These are phyloP conservation scores for Mesocricetus auratus DNA, from an alignment of 2,113 vertebrate genomes.

Conservation along the genomic window DNA sequence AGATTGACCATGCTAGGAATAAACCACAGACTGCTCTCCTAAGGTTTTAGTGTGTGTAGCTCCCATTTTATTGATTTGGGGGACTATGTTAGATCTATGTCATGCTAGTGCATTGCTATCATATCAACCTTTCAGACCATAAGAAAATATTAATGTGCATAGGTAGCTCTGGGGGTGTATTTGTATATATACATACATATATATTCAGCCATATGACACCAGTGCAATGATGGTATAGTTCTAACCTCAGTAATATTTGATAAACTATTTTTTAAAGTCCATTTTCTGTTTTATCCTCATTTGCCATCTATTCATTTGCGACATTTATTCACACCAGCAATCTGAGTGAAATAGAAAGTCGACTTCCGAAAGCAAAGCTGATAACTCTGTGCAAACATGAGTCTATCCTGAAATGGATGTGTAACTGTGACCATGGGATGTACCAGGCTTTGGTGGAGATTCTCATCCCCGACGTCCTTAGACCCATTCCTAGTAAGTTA, in stretches of 20 bases:
- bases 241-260: conserved; percentile 79
- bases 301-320: conserved; percentile 84
- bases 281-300: conserved; percentile 84
- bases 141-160: conserved; percentile 63
- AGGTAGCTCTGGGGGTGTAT: conserved; percentile 71
- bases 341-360: conserved; percentile 93
- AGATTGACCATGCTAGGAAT: conserved; percentile 55
- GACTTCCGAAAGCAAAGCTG: conserved; percentile 90
- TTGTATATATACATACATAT: background rate
- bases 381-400: conserved; percentile 92
- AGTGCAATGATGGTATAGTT: conserved; percentile 73
- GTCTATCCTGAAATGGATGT: conserved; percentile 92
- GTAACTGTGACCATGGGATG: conserved; percentile 93
- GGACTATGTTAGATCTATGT: conserved; percentile 53
- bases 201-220: conserved; percentile 64
- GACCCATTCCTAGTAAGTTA: conserved; percentile 93
- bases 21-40: conserved; percentile 65
- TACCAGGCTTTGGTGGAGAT: conserved; percentile 93
- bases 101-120: conserved; percentile 65
- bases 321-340: conserved; percentile 88
- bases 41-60: conserved; percentile 38
- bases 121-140: conserved; percentile 72
- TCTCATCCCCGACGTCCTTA: conserved; percentile 92
- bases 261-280: conserved; percentile 82
- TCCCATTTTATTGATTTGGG: conserved; percentile 65